These are phyloP conservation scores for Diarsia brunnea DNA, from an alignment of 2,888 invertebrate species.

Conservation along the genomic window DNA sequence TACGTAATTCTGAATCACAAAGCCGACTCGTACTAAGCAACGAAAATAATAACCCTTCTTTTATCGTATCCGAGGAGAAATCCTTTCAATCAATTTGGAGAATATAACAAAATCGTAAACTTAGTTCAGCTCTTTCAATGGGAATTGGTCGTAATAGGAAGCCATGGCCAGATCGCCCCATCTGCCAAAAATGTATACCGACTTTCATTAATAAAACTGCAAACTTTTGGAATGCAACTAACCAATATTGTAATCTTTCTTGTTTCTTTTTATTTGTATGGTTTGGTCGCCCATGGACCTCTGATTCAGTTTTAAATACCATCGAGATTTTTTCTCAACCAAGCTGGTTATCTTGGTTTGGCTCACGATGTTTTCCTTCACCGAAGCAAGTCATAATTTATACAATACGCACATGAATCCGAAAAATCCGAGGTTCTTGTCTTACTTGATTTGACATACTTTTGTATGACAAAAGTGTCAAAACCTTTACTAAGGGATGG, in stretches of 20 bases:
- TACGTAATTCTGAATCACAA: constrained; percentile 60
- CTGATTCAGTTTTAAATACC: too few relatives aligned
- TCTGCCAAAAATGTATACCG: constrained; percentile 71
- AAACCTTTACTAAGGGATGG: too few relatives aligned
- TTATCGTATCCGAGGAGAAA: constrained; percentile 56
- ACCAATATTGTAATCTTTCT: constrained; percentile 34
- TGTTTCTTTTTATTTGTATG: too few relatives aligned
- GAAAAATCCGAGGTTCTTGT: too few relatives aligned
- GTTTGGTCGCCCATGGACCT: too few relatives aligned
- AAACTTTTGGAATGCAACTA: constrained; percentile 75
- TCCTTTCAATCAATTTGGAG: constrained; percentile 69
- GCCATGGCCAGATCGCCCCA: constrained; percentile 69
- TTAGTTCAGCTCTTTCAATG: constrained; percentile 69
- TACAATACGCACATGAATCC: too few relatives aligned
- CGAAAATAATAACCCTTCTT: constrained; percentile 62
- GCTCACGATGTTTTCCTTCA: too few relatives aligned
- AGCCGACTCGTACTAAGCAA: constrained; percentile 62
- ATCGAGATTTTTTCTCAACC: too few relatives aligned
- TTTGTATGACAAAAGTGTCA: too few relatives aligned
- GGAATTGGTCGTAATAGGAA: constrained; percentile 59
- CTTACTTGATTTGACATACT: too few relatives aligned
- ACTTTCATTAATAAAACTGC: constrained; percentile 74
- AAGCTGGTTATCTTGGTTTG: too few relatives aligned
- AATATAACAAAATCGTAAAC: constrained; percentile 73
- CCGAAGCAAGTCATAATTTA: too few relatives aligned